A percentile compares a stretch with the other conserved stretches of the same genome.
phyloP scores from a whole-genome alignment of 2,113 vertebrate genomes.

The Bungarus multicinctus region DNA sequence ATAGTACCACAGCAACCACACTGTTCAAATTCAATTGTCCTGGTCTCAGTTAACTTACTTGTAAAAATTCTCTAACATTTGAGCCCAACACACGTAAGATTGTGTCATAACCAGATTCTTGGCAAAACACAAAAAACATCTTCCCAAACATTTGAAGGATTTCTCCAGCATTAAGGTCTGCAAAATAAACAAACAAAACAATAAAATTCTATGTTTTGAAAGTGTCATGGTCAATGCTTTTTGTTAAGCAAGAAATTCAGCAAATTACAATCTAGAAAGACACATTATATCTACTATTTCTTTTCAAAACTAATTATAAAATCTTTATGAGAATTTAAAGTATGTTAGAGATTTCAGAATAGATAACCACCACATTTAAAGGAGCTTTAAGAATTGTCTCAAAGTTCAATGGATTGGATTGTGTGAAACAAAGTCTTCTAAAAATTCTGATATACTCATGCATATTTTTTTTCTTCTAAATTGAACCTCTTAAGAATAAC shows the following conservation, averaged over 20 bases:
- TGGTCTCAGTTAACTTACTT: conserved; percentile 73
- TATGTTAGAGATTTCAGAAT: not conserved
- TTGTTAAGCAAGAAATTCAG: not conserved
- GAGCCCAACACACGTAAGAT: conserved; percentile 95
- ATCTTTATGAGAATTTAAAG: not conserved
- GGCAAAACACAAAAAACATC: conserved; percentile 99
- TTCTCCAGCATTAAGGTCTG: conserved; percentile 94
- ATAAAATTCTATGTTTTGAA: conserved; percentile 7
- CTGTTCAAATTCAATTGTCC: not conserved
- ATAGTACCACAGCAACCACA: not conserved
- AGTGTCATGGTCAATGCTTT: not conserved
- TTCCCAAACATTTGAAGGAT: conserved; percentile 99
- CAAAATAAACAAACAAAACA: conserved; percentile 48
- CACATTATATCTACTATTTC: not conserved
- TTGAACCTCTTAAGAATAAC: not conserved
- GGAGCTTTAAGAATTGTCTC: not conserved
- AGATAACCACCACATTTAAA: not conserved
- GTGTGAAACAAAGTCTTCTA: not conserved
- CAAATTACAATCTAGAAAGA: not conserved
- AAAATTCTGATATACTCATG: not conserved
- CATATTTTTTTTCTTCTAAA: not conserved
- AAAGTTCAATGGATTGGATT: not conserved
- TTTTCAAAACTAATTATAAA: not conserved
- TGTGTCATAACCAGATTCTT: conserved; percentile 98
- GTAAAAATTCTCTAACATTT: conserved; percentile 96